These are phyloP conservation scores for Hyalella azteca DNA, from an alignment of 2,888 invertebrate species.

Conservation along the genomic window DNA sequence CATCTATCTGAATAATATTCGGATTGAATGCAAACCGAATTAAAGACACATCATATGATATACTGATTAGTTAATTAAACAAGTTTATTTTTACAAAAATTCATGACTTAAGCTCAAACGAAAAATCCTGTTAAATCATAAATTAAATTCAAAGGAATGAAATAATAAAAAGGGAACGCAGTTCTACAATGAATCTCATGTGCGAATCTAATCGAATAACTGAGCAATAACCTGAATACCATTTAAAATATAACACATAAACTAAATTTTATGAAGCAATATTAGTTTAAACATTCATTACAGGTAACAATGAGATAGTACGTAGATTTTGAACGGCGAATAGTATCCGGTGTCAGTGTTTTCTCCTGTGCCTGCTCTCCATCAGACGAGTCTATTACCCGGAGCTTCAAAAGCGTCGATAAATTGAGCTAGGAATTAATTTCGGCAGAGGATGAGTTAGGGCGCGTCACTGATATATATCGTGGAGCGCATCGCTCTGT, in stretches of 20 bases:
- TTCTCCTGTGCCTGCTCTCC: neutral
- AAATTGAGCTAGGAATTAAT: slow-evolving; percentile 23
- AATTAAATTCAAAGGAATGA: no score
- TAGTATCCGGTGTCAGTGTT: neutral
- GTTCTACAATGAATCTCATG: neutral
- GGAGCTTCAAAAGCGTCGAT: slow-evolving; percentile 25
- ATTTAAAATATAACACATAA: neutral
- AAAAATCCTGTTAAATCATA: no score
- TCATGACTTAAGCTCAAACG: no score
- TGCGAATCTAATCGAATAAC: neutral
- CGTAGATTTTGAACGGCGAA: neutral
- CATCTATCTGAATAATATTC: no score
- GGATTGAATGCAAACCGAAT: no score
- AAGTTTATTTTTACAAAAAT: no score
- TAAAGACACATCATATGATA: no score
- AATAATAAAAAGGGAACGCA: no score
- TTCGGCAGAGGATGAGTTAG: slow-evolving; percentile 23
- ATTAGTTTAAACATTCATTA: neutral
- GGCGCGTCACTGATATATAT: slow-evolving; percentile 34
- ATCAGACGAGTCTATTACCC: slow-evolving; percentile 29
- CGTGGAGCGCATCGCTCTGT: neutral
- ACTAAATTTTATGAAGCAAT: neutral
- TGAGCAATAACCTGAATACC: neutral
- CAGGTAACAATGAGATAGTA: neutral
- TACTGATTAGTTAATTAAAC: no score